A percentile compares a stretch with the other conserved stretches of the same genome.
Evolutionary conservation across 2,113 vertebrate genomes (phyloP).

Genomic region (Nothocercus nigrocapillus): DNA sequence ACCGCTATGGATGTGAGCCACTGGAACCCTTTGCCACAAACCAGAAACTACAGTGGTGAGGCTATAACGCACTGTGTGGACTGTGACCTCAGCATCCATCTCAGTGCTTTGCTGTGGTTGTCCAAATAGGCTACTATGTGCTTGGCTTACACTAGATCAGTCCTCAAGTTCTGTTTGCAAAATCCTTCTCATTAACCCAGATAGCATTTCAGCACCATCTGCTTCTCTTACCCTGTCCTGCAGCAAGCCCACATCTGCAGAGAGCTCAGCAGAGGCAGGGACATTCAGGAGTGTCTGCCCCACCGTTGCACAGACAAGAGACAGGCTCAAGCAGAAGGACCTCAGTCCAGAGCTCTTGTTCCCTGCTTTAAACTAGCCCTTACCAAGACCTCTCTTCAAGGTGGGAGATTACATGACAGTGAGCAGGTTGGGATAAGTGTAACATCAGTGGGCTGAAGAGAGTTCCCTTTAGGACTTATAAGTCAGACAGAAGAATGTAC

Average conservation of each 20-base stretch:
- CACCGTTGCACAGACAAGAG: not conserved
- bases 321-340: not conserved
- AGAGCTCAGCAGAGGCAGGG: not conserved
- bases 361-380: not conserved
- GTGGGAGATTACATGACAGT: not conserved
- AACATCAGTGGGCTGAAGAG: not conserved
- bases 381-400: not conserved
- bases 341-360: not conserved
- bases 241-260: not conserved
- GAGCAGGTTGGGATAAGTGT: not conserved
- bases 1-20: not conserved
- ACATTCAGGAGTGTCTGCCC: not conserved
- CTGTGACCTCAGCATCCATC: not conserved
- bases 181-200: not conserved
- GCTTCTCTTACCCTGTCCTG: not conserved
- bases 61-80: not conserved
- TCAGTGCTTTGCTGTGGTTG: not conserved
- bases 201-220: not conserved
- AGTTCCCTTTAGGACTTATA: not conserved
- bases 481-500: not conserved
- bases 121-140: accelerated
- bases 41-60: not conserved
- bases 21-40: not conserved
- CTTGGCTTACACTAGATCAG: not conserved
- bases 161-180: not conserved